Base-by-base conservation (phyloP, 2,113 vertebrate species). In the Erinaceus europaeus region DNA sequence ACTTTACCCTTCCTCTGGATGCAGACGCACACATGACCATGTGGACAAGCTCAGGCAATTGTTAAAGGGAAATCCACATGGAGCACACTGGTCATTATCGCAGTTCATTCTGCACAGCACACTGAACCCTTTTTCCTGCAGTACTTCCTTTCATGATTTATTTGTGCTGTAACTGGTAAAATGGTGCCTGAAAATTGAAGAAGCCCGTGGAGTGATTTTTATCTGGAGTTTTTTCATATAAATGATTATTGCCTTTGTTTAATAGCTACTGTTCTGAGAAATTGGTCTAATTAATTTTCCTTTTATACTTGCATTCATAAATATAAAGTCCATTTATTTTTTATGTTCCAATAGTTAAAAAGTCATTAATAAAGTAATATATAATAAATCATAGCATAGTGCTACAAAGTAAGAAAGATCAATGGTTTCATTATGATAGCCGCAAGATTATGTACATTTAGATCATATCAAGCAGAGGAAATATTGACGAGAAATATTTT, bases 381-480 rank as follows among this genome's bases (percentile, higher is more conserved):
- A 42, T 61, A 44, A 9, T 68, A 74, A 42, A 3, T 32, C 90
- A 8, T 48, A 72, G 48, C 73, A 27, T 62, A 29, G 15, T 84
- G 48, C 61, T 69, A 59, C 52, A 55, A 50, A 86, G 48, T 38
- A 57, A 62, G 69, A 67, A 79, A 75, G 9, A 42, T 67, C 15
- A 83, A 48, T 44, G 75, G 10, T 53, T 84, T 93, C 29, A 48
- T 67, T 73, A 15, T 3, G 79, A 52, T 74, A 73, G 12, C 48
- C 67, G 13, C 9, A 88, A 85, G 90, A 83, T 38, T 71, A 57
- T 15, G 40, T 61, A 40, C 29, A 62, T 55, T 88, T 76, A 76
- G 5, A 36, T 78, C 12, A 67, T 48, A 59, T 62, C 27, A 79
- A 83, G 13, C 7, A 48, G 40, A 44, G n/a, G 32, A 86, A 80